A percentile compares a stretch with the other conserved stretches of the same genome.
These are phyloP conservation scores for Cremastinae sp. DNA, from an alignment of 2,888 invertebrate genomes.

Conservation along the genomic window DNA sequence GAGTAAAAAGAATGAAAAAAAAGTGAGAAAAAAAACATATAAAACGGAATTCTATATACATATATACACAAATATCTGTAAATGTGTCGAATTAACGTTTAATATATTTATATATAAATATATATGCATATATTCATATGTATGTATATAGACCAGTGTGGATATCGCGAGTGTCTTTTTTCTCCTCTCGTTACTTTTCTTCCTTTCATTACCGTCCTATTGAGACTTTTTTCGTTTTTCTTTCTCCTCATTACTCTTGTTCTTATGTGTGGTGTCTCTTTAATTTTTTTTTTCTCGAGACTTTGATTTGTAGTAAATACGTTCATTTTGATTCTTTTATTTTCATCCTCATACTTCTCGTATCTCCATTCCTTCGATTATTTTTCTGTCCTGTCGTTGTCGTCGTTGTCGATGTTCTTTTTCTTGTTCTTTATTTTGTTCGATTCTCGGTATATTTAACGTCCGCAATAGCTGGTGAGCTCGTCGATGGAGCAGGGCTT, in stretches of 20 bases:
- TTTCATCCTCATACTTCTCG: too few relatives aligned
- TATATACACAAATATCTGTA: background rate
- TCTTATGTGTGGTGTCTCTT: too few relatives aligned
- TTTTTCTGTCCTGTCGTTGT: conserved; percentile 13
- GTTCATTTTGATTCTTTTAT: background rate
- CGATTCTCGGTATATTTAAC: conserved; percentile 42
- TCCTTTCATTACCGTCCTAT: background rate
- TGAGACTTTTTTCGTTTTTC: conserved; percentile 6
- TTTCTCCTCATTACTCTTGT: conserved; percentile 3
- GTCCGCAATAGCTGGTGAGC: conserved; percentile 77
- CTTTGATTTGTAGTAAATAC: background rate
- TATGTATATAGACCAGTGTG: conserved; percentile 8
- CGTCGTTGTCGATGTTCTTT: background rate
- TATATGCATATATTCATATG: background rate
- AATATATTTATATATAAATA: conserved; percentile 8
- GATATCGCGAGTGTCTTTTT: conserved; percentile 4
- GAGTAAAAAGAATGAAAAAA: background rate
- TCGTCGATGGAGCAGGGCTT: conserved; percentile 78
- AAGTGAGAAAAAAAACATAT: background rate
- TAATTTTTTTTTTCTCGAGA: background rate
- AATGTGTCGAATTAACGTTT: background rate
- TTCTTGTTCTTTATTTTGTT: conserved; percentile 10
- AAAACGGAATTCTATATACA: background rate
- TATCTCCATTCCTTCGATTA: background rate
- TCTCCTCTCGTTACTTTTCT: conserved; percentile 5